phyloP scores from a whole-genome alignment of 2,797 vertebrate genomes.

The Mus minutoides region DNA sequence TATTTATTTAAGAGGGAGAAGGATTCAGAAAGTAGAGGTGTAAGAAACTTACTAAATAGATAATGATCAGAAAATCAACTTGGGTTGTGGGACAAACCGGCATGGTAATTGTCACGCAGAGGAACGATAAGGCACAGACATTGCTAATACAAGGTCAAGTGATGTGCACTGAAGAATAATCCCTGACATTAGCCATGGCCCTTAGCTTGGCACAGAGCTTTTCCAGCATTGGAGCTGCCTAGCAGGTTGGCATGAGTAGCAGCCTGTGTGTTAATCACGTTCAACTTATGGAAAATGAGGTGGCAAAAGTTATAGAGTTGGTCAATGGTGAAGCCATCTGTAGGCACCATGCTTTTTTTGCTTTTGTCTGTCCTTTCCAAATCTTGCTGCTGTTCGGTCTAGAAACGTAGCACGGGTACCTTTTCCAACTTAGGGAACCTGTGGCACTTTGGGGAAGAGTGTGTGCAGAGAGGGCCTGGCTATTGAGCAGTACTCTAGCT shows the following conservation, averaged over 20 bases:
- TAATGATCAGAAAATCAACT: constrained; percentile 60
- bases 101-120: background rate
- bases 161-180: background rate
- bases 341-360: background rate
- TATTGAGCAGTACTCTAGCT: too few relatives aligned
- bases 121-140: background rate
- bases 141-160: background rate
- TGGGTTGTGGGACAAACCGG: background rate
- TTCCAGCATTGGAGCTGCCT: background rate
- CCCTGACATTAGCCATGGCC: background rate
- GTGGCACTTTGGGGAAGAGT: background rate
- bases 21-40: constrained; percentile 36
- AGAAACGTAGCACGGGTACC: background rate
- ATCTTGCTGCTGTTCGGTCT: background rate
- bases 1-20: constrained; percentile 56
- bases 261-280: background rate
- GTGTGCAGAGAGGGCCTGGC: background rate
- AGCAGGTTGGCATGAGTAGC: background rate
- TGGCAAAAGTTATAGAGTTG: background rate
- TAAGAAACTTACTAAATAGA: constrained; percentile 47
- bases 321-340: background rate
- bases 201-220: constrained; percentile 3
- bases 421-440: background rate
- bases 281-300: background rate
- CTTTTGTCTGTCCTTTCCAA: background rate